These are phyloP conservation scores for Corythaixoides concolor DNA, from an alignment of 2,113 vertebrate genomes.

Conservation along the genomic window DNA sequence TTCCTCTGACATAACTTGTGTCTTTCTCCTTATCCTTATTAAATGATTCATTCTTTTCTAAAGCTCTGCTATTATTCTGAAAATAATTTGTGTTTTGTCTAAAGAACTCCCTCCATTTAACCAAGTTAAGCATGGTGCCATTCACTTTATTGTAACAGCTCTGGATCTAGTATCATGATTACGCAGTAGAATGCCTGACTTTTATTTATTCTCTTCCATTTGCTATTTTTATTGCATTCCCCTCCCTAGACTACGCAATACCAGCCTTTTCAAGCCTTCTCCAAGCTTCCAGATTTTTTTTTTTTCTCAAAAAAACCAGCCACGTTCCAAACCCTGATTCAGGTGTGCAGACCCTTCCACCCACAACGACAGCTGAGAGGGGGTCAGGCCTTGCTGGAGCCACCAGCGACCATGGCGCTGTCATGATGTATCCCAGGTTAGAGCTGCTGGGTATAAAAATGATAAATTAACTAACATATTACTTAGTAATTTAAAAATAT, in stretches of 20 bases:
- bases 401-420: fast-evolving
- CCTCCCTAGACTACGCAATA: background rate
- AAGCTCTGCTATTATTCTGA: background rate
- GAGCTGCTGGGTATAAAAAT: background rate
- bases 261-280: background rate
- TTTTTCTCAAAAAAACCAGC: background rate
- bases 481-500: background rate
- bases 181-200: too few species aligned
- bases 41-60: background rate
- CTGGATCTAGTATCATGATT: too few species aligned
- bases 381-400: background rate
- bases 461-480: background rate
- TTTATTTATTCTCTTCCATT: background rate
- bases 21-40: background rate
- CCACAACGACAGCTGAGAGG: fast-evolving
- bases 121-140: fast-evolving
- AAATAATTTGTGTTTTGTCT: background rate
- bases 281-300: background rate
- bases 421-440: fast-evolving
- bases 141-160: background rate
- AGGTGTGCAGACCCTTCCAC: too few species aligned
- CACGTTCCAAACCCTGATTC: background rate
- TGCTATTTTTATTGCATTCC: background rate
- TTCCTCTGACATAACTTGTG: too few species aligned
- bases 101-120: background rate